phyloP scores from a whole-genome alignment of 2,113 vertebrate species.

The Oreocharis arfaki region DNA sequence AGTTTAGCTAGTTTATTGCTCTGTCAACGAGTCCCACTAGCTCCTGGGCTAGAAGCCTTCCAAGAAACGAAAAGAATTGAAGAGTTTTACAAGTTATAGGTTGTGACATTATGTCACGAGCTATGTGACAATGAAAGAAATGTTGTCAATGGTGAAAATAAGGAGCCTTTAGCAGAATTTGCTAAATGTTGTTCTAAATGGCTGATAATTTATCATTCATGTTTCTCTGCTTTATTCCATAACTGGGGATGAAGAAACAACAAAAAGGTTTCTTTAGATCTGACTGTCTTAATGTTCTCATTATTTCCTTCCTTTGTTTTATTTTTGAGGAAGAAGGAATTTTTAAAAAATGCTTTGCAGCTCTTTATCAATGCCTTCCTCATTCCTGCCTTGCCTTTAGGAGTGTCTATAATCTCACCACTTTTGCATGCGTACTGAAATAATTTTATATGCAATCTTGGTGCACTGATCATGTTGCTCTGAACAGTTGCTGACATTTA shows the following conservation, averaged over 20 bases:
- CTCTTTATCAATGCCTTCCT: not conserved
- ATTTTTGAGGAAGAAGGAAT: not conserved
- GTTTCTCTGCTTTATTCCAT: not conserved
- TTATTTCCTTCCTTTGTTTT: not conserved
- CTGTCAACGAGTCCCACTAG: not conserved
- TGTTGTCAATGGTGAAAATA: not conserved
- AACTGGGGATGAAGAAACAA: not conserved
- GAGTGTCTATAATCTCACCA: not conserved
- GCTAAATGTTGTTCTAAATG: not conserved
- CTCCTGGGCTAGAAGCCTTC: not conserved
- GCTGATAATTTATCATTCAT: not conserved
- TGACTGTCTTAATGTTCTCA: not conserved
- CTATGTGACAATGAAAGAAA: not conserved
- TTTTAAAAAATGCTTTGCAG: not conserved
- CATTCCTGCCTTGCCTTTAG: not conserved
- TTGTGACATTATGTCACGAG: too few species aligned
- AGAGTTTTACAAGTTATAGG: not conserved
- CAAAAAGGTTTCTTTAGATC: not conserved
- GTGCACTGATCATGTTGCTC: not conserved
- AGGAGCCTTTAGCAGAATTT: not conserved
- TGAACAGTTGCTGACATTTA: constrained; percentile 16
- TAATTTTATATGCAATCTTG: not conserved
- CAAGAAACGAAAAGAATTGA: not conserved
- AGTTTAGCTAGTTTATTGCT: not conserved
- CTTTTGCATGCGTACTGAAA: not conserved